Conservation (phyloP, 2,113 vertebrate genomes). For the Heterotilapia buettikoferi region DNA sequence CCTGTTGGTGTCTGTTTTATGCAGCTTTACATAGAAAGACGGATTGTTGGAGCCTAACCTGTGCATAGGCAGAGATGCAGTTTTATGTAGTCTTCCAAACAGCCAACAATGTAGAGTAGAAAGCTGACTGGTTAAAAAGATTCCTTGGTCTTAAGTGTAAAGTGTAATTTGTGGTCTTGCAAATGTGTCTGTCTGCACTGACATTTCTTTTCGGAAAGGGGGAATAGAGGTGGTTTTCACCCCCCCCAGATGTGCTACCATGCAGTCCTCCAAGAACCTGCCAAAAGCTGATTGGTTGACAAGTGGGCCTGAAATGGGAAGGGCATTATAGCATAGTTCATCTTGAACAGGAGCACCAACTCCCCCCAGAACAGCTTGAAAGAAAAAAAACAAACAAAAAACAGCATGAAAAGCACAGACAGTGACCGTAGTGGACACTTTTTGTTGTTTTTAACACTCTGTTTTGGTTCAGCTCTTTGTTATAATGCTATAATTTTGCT, state of each 20-base stretch:
- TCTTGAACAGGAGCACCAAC: not conserved
- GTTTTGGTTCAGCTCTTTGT: too few species aligned
- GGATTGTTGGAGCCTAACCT: not conserved
- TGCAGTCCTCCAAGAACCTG: not conserved
- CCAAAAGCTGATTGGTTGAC: not conserved
- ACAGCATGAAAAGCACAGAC: too few species aligned
- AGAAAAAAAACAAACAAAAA: too few species aligned
- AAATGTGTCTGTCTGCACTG: not conserved
- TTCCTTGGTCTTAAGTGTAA: not conserved
- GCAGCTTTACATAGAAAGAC: not conserved
- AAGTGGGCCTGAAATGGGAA: not conserved
- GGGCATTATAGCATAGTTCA: not conserved
- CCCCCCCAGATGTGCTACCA: not conserved
- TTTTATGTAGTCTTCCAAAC: not conserved
- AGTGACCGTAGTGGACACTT: too few species aligned
- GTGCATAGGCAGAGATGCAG: not conserved
- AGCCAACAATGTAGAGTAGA: not conserved
- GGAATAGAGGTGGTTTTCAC: not conserved
- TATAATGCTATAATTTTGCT: not conserved
- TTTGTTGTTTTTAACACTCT: too few species aligned
- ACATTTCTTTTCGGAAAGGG: not conserved
- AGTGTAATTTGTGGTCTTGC: not conserved
- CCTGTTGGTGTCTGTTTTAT: not conserved
- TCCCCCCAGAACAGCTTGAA: too few species aligned
- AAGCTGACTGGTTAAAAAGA: not conserved